Conservation (phyloP, 2,797 vertebrate genomes). For the Typhlichthys subterraneus region DNA sequence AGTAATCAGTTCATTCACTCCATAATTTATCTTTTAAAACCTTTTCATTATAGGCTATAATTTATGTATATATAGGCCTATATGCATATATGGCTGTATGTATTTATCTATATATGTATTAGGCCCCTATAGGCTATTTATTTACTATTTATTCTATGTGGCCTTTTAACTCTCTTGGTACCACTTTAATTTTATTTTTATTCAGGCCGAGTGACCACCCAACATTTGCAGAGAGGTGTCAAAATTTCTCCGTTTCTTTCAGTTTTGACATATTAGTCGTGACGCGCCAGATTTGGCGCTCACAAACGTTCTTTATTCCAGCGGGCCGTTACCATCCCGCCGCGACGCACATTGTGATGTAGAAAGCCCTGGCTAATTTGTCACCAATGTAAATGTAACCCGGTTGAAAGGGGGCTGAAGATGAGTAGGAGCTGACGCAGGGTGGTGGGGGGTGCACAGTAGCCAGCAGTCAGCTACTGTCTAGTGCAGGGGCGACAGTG, state of each 20-base stretch:
- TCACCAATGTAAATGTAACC: slow-evolving; percentile 48
- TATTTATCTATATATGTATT: no score
- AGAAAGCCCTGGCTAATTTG: slow-evolving; percentile 45
- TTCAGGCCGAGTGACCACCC: not conserved
- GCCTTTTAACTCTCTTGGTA: no score
- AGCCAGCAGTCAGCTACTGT: slow-evolving; percentile 4
- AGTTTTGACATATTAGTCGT: slow-evolving; percentile 16
- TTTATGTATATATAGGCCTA: no score
- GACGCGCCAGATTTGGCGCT: slow-evolving; percentile 18
- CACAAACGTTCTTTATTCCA: slow-evolving; percentile 15
- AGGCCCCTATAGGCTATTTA: no score
- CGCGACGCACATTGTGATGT: slow-evolving; percentile 39
- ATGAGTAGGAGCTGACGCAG: not conserved
- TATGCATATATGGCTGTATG: no score
- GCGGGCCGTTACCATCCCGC: slow-evolving; percentile 34
- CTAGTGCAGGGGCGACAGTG: slow-evolving; percentile 20
- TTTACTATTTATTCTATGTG: no score
- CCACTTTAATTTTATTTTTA: slow-evolving; percentile 6
- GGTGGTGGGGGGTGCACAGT: slow-evolving; percentile 1
- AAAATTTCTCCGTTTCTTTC: slow-evolving; percentile 8
- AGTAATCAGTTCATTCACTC: not conserved
- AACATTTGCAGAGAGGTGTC: not conserved
- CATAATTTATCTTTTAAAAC: no score
- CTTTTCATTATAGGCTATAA: no score
- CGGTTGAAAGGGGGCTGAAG: slow-evolving; percentile 4